phyloP scores from a whole-genome alignment of 2,113 vertebrate species.

The Puma concolor region DNA sequence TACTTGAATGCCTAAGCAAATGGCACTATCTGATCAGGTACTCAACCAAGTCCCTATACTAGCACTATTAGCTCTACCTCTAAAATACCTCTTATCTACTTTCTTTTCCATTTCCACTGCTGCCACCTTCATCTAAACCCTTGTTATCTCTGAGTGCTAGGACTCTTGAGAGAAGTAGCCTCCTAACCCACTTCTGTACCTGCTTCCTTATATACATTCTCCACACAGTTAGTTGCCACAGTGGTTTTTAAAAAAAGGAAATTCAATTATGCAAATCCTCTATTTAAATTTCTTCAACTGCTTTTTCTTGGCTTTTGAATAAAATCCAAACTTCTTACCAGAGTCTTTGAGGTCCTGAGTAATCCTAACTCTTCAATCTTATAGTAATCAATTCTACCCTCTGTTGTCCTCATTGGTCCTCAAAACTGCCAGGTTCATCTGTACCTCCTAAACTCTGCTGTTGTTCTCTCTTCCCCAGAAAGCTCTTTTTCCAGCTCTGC shows the following conservation, averaged over 20 bases:
- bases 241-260: neutral
- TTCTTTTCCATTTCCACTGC: neutral
- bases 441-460: neutral
- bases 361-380: neutral
- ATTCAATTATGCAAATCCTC: neutral
- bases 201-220: neutral
- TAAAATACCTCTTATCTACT: neutral
- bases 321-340: neutral
- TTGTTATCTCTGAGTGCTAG: neutral
- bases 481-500: neutral
- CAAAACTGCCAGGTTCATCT: neutral
- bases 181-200: neutral
- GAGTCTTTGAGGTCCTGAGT: neutral
- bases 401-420: neutral
- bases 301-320: conserved; percentile 40
- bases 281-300: conserved; percentile 1
- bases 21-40: neutral
- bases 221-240: neutral
- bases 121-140: neutral
- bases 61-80: neutral
- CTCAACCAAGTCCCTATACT: neutral
- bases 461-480: neutral
- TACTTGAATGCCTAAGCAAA: conserved; percentile 22
- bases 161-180: neutral
- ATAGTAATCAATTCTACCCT: neutral